Evolutionary conservation across 2,797 vertebrate species (phyloP), one percentile per base, ranked within the genome.

Genomic region (Chanos chanos): DNA sequence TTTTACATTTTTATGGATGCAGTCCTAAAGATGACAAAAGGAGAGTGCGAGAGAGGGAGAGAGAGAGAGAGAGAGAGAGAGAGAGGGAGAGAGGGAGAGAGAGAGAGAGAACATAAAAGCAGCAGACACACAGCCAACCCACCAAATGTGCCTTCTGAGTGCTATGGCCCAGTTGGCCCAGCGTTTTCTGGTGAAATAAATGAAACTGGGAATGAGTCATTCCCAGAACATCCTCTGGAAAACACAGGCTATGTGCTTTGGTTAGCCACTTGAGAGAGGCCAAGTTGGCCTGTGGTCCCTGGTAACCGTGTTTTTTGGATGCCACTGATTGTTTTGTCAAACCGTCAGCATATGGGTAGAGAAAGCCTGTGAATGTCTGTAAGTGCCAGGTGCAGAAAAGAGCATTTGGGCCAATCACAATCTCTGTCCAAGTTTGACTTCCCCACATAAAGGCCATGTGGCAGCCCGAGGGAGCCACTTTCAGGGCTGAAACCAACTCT

Each of bases 301-400:
- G 76, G 73, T 68, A 1, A 1, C 13, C 60, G 48, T 56, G 62
- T 63, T 73, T 36, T n/a, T 44, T 34, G 18, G 41, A 47, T 53
- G 24, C 72, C 49, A 45, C 62, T 73, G 68, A 76, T 77, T 81
- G 71, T 79, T 53, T 58, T 72, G 49, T 22, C 30, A 71, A 67
- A 63, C 65, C 61, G 61, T 45, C 52, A 57, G 69, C 77, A 77
- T 79, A 80, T 76, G 73, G 76, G 28, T 44, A 31, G 56, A 50
- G 68, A 67, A 1, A 2, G 19, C 15, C 8, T 18, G n/a, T n/a
- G n/a, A n/a, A n/a, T n/a, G n/a, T n/a, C 19, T 12, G 40, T 18
- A 18, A 43, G 18, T 43, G 39, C 71, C 75, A 74, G 72, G 67
- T 72, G 70, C 69, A 24, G 43, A 5, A 18, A 15, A 51, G 33